phyloP scores from a whole-genome alignment of 2,888 invertebrate genomes.

The Rhamphomyia laevipes region DNA sequence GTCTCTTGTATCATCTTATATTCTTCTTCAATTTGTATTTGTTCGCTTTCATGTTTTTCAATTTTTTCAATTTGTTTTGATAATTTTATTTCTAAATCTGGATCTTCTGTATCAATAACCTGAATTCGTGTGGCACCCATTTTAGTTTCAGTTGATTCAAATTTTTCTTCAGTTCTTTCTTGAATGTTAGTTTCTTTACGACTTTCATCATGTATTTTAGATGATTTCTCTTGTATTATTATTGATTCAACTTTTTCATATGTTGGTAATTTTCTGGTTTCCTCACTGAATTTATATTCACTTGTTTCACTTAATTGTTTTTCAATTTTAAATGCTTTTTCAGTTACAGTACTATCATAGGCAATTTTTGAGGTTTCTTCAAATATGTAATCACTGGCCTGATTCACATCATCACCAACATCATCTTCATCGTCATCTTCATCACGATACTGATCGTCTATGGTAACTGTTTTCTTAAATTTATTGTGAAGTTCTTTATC shows the following conservation, averaged over 20 bases:
- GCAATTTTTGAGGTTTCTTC: constrained; percentile 21
- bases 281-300: neutral
- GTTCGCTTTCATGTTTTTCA: constrained; percentile 10
- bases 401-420: constrained; percentile 4
- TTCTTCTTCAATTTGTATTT: constrained; percentile 1
- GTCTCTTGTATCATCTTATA: neutral
- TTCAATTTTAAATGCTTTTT: constrained; percentile 8
- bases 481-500: constrained; percentile 36
- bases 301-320: neutral
- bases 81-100: constrained; percentile 13
- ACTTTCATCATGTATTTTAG: neutral
- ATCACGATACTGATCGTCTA: constrained; percentile 16
- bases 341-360: constrained; percentile 19
- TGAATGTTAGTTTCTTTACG: constrained; percentile 12
- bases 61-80: constrained; percentile 15
- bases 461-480: constrained; percentile 31
- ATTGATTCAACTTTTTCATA: neutral
- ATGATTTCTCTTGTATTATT: neutral
- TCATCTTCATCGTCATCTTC: constrained; percentile 14
- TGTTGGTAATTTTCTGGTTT: constrained; percentile 5
- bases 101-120: constrained; percentile 6
- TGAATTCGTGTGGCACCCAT: constrained; percentile 2
- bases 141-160: neutral
- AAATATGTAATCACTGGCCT: constrained; percentile 1
- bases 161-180: constrained; percentile 10